Base-by-base conservation (phyloP, 1,140 invertebrate genomes). In the Bombyx mandarina region DNA sequence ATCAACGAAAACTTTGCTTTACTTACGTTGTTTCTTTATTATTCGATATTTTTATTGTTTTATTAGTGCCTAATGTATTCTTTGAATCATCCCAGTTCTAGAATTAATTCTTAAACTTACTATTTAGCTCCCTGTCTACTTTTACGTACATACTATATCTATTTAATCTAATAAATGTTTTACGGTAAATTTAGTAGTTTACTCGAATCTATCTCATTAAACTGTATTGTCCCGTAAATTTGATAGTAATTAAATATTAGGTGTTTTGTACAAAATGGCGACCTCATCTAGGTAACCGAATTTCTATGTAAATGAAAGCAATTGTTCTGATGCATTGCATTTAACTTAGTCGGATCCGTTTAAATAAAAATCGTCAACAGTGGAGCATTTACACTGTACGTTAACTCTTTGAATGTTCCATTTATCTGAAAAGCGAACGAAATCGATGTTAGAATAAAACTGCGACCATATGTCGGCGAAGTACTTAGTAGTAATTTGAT, bases 241-340 rank as follows among this genome's bases (percentile, higher is more conserved):
- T 73, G 46, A 74, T 72, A 78, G 69, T 66, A 43, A 69, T 66
- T 71, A 64, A 69, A 74, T 35, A 72, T 67, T 81, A 82, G 75
- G 71, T 77, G 74, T 81, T 82, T 84, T 85, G 83, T 87, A 85
- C 80, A 85, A 82, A 73, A 76, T 73, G 78, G 79, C 75, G 76
- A 78, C 83, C 83, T 87, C 83, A 76, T 87, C 83, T 87, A 87
- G 83, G 76, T 74, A 61, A 83, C 83, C 83, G 83, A 87, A 87
- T 87, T 87, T 87, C 78, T 82, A 75, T 75, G 71, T 77, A 75
- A 77, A 71, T 70, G 52, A 58, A 18, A 52, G 64, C 74, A 72
- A 74, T 35, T 5, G 26, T 35, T 35, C 26, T 5, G 61, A 73
- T 72, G 63, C 56, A 42, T 61, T 57, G 58, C 52, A 64, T 60